These are phyloP conservation scores for Ateles fusciceps DNA, from an alignment of 2,797 vertebrate species.

Conservation along the genomic window DNA sequence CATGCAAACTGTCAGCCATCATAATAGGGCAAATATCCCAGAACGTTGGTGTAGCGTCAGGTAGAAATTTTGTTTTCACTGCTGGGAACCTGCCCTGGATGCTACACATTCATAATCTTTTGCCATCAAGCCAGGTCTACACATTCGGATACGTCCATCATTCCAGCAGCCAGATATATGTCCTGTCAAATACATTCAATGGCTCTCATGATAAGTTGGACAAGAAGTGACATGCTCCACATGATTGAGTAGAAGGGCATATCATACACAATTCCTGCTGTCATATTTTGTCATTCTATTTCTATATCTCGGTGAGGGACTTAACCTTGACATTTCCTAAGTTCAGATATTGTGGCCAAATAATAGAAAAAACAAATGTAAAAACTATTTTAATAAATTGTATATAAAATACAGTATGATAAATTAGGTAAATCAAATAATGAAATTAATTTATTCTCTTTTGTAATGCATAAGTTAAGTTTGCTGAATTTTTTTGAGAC, in stretches of 20 bases:
- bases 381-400: neutral
- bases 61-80: constrained; percentile 50
- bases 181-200: constrained; percentile 65
- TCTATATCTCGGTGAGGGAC: constrained; percentile 49
- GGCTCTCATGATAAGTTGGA: constrained; percentile 69
- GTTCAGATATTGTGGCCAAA: constrained; percentile 26
- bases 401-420: neutral
- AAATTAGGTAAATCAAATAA: neutral
- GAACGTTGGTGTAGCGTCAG: neutral
- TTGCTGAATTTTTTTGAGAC: neutral
- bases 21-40: constrained; percentile 49
- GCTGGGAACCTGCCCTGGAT: constrained; percentile 25
- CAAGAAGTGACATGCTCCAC: constrained; percentile 64
- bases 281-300: constrained; percentile 66
- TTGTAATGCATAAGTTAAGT: neutral
- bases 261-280: constrained; percentile 66
- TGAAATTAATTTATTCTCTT: neutral
- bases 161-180: constrained; percentile 59
- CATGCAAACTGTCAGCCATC: constrained; percentile 57
- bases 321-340: constrained; percentile 60
- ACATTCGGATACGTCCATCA: constrained; percentile 59
- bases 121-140: constrained; percentile 55
- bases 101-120: constrained; percentile 63
- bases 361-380: neutral
- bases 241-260: constrained; percentile 69